Base-by-base conservation (phyloP, 2,888 invertebrate species). In the Abscondita cerata region DNA sequence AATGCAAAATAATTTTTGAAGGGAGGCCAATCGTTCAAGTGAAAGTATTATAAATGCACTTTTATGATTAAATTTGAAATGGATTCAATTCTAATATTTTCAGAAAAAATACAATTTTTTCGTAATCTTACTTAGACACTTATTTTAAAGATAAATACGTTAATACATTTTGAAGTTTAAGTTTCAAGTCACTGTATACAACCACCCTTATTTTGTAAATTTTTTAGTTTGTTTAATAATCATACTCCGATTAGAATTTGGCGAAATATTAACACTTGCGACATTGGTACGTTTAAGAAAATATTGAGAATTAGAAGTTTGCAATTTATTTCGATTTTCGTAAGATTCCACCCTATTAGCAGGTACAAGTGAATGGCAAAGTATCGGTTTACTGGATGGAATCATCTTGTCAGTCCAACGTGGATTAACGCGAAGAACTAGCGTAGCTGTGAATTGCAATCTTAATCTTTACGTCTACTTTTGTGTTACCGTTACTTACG, bases 351-450 rank as follows among this genome's bases (percentile, higher is more conserved):
- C 76, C 77, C 77, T 67, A 64, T 70, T 52, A 51, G 16, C 16
- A 44, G 11, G 68, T 67, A 64, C 69, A 73, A 73, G 77, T 75
- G 77, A 77, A 72, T 71, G 77, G 75, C 57, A 71, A 68, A 66
- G 65, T 69, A 63, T 68, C 71, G 67, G 68, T 69, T 69, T 69
- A 57, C 70, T 68, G 65, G 71, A 72, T 70, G 70, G 68, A 70
- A 67, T 69, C 72, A 61, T 68, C 70, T 67, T 63, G 69, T 72
- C 74, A 77, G 75, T 76, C 68, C 70, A 66, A 68, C 73, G 72
- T 69, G 68, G 72, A 72, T 72, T 72, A 72, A 72, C 67, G 65
- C 68, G 73, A 76, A 75, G 73, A 74, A 72, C 73, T 71, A 72
- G 69, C 69, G 64, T 60, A 59, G 34, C 52, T 52, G 59, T 57